Evolutionary conservation across 2,888 invertebrate genomes (phyloP).

Genomic region (Pristionchus exspectatus): DNA sequence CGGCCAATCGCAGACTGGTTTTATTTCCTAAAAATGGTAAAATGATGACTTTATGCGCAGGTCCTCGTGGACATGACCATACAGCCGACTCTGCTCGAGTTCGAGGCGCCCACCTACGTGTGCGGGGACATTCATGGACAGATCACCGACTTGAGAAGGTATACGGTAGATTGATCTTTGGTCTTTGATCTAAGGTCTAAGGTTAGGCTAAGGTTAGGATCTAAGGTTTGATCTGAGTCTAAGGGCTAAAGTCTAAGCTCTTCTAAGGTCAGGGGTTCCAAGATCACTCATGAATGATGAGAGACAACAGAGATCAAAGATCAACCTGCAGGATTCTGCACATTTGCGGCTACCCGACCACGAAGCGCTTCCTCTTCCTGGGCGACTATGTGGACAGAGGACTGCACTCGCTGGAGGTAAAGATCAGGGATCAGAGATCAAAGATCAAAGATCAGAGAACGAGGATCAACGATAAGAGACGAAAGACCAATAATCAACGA

Average conservation of each 20-base stretch:
- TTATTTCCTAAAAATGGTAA: background rate
- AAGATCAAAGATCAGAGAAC: background rate
- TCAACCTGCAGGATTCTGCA: background rate
- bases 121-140: slow-evolving; percentile 52
- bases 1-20: background rate
- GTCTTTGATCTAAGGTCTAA: too few relatives aligned
- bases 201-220: too few relatives aligned
- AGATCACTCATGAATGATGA: background rate
- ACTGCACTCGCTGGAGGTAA: slow-evolving; percentile 43
- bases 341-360: slow-evolving; percentile 26
- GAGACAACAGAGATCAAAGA: background rate
- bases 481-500: background rate
- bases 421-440: background rate
- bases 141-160: slow-evolving; percentile 42
- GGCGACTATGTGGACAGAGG: slow-evolving; percentile 54
- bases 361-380: slow-evolving; percentile 45
- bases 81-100: slow-evolving; percentile 34
- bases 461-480: background rate
- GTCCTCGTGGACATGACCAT: background rate
- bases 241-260: too few relatives aligned
- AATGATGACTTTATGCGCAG: background rate
- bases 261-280: too few relatives aligned
- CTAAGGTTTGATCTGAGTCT: too few relatives aligned
- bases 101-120: slow-evolving; percentile 38
- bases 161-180: background rate